Evolutionary conservation across 2,888 invertebrate species (phyloP).

Genomic region (Athrips mouffetella): DNA sequence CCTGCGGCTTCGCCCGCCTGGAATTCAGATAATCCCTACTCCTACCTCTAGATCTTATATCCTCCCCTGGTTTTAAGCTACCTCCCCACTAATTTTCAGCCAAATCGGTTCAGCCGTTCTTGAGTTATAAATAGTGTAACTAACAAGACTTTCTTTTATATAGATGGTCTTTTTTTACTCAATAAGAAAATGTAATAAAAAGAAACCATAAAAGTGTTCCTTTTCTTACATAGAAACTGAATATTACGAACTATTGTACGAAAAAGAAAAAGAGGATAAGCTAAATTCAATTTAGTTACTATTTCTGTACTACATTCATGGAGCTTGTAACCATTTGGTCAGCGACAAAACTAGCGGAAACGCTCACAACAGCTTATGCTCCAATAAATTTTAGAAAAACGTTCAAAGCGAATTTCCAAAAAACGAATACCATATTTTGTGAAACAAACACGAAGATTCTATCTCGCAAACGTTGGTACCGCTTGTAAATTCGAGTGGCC

Average conservation of each 20-base stretch:
- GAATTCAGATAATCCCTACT: no score
- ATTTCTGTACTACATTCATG: no score
- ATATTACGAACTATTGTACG: no score
- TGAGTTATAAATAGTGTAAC: no score
- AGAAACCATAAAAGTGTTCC: background rate
- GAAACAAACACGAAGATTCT: conserved; percentile 42
- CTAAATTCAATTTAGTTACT: background rate
- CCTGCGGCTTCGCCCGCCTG: no score
- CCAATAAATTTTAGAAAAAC: conserved; percentile 1
- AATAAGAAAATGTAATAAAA: background rate
- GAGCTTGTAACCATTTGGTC: no score
- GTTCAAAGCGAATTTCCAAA: conserved; percentile 2
- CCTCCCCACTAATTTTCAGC: no score
- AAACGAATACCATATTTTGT: conserved; percentile 31
- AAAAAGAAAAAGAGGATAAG: background rate
- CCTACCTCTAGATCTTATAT: no score
- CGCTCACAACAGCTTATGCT: background rate
- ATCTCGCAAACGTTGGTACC: conserved; percentile 42
- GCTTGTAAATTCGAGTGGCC: conserved; percentile 52
- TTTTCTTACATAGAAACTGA: no score
- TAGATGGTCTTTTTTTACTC: background rate
- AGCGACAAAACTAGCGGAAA: background rate
- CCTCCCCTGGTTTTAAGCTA: no score
- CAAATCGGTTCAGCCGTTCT: no score
- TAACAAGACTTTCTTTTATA: background rate